Conservation (phyloP, 2,888 invertebrate genomes). For the Ferrisia virgata region DNA sequence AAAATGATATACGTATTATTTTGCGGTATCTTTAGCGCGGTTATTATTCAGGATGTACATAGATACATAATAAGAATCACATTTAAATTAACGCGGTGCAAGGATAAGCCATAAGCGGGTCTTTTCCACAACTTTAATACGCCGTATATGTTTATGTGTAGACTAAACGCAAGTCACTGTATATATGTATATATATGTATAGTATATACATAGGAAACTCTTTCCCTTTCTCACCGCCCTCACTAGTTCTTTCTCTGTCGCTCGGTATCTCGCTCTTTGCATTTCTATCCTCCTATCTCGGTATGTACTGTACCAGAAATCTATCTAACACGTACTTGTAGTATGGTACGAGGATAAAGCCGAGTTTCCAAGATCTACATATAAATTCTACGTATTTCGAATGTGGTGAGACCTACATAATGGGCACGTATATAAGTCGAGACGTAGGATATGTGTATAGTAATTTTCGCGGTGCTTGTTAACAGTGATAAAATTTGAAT, state of each 20-base stretch:
- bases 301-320: neutral
- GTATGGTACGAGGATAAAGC: neutral
- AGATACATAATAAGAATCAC: neutral
- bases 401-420: neutral
- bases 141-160: neutral
- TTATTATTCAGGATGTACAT: neutral
- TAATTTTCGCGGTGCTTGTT: slow-evolving; percentile 19
- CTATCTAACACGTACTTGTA: neutral
- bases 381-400: slow-evolving; percentile 22
- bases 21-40: neutral
- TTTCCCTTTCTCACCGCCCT: too few relatives aligned
- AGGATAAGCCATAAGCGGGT: neutral
- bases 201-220: neutral
- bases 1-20: neutral
- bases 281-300: too few relatives aligned
- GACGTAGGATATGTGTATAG: neutral
- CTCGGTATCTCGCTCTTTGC: too few relatives aligned
- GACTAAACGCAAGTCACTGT: neutral
- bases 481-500: slow-evolving; percentile 30
- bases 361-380: neutral
- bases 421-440: slow-evolving; percentile 15
- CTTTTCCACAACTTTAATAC: neutral
- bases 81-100: neutral
- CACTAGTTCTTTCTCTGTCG: too few relatives aligned
- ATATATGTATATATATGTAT: neutral